Conservation (phyloP, 2,888 invertebrate genomes). For the Zele albiditarsus region DNA sequence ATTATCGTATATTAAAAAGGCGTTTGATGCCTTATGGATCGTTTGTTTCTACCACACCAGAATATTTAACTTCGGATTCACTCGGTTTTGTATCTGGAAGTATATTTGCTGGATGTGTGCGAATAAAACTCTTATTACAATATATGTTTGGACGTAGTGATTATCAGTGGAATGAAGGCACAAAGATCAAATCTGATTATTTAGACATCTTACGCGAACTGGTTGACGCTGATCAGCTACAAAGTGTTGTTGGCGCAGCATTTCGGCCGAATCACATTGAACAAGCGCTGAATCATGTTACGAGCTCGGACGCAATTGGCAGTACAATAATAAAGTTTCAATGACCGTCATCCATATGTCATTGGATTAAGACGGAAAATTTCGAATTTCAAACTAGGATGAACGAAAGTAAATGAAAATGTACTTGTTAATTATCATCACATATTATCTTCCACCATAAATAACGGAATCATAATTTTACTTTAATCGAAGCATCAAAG, state of each 20-base stretch:
- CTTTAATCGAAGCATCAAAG: too few species aligned
- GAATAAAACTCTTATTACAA: conserved; percentile 71
- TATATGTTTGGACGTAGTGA: conserved; percentile 67
- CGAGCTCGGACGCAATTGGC: conserved; percentile 72
- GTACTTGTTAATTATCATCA: background rate
- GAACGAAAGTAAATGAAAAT: background rate
- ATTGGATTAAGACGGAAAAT: background rate
- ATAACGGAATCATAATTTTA: background rate
- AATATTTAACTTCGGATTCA: conserved; percentile 74
- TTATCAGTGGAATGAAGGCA: conserved; percentile 67
- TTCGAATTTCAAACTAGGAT: too few species aligned
- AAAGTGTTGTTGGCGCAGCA: conserved; percentile 77
- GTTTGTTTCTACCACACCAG: conserved; percentile 74
- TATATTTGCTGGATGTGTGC: conserved; percentile 73
- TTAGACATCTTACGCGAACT: conserved; percentile 72
- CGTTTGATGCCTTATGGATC: conserved; percentile 70
- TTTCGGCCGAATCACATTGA: conserved; percentile 73
- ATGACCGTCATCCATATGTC: conserved; percentile 53
- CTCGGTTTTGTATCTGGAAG: conserved; percentile 74
- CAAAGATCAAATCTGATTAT: conserved; percentile 62
- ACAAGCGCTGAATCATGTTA: conserved; percentile 72
- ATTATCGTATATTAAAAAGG: conserved; percentile 66
- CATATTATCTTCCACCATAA: background rate
- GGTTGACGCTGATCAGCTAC: conserved; percentile 75
- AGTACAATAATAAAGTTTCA: conserved; percentile 74